phyloP scores from a whole-genome alignment of 2,797 vertebrate genomes.

The Macropus fuliginosus region DNA sequence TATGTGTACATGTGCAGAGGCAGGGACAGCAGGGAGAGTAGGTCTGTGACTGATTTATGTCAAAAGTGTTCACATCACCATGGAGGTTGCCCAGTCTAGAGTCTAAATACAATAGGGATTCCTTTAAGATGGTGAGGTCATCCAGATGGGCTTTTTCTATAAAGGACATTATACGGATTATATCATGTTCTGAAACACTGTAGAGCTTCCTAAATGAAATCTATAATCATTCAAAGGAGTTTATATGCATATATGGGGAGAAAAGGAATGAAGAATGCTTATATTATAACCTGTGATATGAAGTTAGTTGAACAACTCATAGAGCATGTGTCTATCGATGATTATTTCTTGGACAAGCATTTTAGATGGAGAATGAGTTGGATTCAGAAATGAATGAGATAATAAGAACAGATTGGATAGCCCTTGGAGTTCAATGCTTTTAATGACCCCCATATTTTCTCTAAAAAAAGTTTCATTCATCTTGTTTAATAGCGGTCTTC shows the following conservation, averaged over 20 bases:
- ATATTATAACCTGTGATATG: not conserved
- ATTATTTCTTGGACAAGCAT: not conserved
- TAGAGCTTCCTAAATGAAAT: not conserved
- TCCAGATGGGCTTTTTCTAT: not conserved
- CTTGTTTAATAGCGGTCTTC: not conserved
- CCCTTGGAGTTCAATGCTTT: not conserved
- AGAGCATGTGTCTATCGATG: not conserved
- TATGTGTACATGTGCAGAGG: not conserved
- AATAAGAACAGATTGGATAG: not conserved
- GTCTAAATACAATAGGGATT: not conserved
- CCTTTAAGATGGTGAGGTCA: not conserved
- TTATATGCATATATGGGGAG: not conserved
- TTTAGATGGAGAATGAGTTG: not conserved
- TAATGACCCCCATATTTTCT: not conserved
- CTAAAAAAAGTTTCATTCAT: not conserved
- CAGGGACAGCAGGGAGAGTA: not conserved
- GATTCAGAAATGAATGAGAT: not conserved
- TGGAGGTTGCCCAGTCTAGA: too few species aligned
- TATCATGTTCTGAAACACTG: not conserved
- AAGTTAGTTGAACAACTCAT: not conserved
- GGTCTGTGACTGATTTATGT: not conserved
- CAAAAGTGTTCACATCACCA: not conserved
- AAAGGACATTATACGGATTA: not conserved
- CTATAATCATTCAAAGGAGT: not conserved
- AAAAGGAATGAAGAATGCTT: not conserved